Evolutionary conservation across 2,113 vertebrate species (phyloP).

Genomic region (Poecilia latipinna): DNA sequence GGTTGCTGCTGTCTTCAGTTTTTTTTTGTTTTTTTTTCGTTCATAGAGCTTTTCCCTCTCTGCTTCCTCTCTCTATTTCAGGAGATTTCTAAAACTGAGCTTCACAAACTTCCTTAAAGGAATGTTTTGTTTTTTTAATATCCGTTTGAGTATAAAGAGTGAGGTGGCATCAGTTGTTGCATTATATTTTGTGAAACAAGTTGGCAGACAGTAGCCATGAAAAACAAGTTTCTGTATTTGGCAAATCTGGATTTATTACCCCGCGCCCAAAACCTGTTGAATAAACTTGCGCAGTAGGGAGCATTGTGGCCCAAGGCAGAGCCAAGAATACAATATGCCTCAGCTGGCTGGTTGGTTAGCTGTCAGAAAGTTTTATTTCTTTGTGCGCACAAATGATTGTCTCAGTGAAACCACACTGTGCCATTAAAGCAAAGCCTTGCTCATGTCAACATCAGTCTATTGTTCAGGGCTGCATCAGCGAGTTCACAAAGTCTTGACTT

Average conservation of each 20-base stretch:
- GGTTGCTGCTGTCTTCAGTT: constrained; percentile 43
- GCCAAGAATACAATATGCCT: constrained; percentile 52
- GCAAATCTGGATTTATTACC: constrained; percentile 10
- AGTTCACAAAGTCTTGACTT: constrained; percentile 12
- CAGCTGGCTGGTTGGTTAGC: constrained; percentile 53
- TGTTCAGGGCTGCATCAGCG: neutral
- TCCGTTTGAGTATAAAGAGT: constrained; percentile 27
- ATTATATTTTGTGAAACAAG: constrained; percentile 48
- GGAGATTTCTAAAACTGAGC: constrained; percentile 1
- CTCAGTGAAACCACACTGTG: constrained; percentile 15
- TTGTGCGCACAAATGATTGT: neutral
- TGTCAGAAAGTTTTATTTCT: constrained; percentile 33
- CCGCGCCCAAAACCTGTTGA: constrained; percentile 26
- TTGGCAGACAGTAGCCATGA: constrained; percentile 55
- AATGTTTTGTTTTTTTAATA: constrained; percentile 3
- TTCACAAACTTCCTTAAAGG: neutral
- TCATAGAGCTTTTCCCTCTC: constrained; percentile 11
- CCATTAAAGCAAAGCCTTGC: constrained; percentile 24
- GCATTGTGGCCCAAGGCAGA: constrained; percentile 41
- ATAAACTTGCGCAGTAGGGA: constrained; percentile 29
- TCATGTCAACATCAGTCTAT: constrained; percentile 10
- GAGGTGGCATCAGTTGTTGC: constrained; percentile 26
- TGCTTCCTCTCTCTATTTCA: constrained; percentile 17
- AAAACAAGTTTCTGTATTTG: constrained; percentile 37
- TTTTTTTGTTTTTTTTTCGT: neutral